phyloP scores from a whole-genome alignment of 2,888 invertebrate genomes.

The Cheilosia urbana region DNA sequence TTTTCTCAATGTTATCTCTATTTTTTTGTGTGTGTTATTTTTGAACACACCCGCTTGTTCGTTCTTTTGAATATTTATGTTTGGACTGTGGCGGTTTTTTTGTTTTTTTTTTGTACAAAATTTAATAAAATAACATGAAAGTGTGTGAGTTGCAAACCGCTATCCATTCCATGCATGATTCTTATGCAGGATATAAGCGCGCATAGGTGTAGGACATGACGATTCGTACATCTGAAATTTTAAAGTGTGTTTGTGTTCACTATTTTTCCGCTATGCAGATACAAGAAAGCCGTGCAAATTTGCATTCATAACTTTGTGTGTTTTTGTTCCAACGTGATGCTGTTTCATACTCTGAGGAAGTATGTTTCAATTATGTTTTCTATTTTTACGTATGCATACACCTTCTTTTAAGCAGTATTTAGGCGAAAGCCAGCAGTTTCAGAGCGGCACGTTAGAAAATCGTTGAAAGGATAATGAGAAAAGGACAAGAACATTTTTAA shows the following conservation, averaged over 20 bases:
- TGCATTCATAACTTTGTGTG: conserved; percentile 23
- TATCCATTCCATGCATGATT: not conserved
- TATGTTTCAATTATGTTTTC: conserved; percentile 37
- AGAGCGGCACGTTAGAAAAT: not conserved
- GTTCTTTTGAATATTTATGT: conserved; percentile 53
- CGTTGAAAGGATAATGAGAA: not conserved
- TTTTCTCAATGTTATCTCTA: conserved; percentile 35
- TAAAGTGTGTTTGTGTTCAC: conserved; percentile 18
- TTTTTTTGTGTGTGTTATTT: not conserved
- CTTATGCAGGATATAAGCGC: too few species aligned
- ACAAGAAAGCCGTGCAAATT: conserved; percentile 30
- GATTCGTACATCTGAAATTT: not conserved
- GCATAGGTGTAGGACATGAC: not conserved
- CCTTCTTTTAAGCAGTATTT: conserved; percentile 6
- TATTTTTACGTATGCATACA: not conserved
- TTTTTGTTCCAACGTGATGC: not conserved
- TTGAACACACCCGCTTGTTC: not conserved
- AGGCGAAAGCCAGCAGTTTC: conserved; percentile 10
- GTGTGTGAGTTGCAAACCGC: not conserved
- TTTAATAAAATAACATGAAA: conserved; percentile 13
- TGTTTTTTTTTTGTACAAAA: not conserved
- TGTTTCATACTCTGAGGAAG: conserved; percentile 19
- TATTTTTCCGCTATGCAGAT: conserved; percentile 36
- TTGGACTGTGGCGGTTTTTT: conserved; percentile 8
- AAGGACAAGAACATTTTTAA: not conserved